Evolutionary conservation across 2,113 vertebrate genomes (phyloP).

Genomic region (Siphamia tubifer): DNA sequence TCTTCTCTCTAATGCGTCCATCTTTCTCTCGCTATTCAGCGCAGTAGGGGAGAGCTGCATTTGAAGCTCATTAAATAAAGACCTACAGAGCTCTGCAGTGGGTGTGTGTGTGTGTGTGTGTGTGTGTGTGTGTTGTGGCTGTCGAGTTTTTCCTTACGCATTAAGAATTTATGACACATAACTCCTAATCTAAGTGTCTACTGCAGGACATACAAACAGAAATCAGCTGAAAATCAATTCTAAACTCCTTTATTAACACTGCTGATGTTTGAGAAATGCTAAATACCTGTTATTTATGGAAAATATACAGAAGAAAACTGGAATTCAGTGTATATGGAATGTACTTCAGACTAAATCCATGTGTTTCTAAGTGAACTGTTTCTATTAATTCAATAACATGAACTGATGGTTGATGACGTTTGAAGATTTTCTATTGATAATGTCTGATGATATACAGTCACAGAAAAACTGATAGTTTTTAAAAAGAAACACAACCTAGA

Average conservation of each 20-base stretch:
- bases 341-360: background rate
- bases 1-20: slow-evolving; percentile 43
- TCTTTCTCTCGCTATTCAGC: slow-evolving; percentile 50
- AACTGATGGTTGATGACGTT: no score
- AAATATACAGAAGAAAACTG: background rate
- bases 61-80: slow-evolving; percentile 87
- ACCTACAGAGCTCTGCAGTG: slow-evolving; percentile 74
- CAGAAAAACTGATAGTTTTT: no score
- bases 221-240: background rate
- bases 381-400: no score
- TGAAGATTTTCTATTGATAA: no score
- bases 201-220: slow-evolving; percentile 60
- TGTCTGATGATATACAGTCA: no score
- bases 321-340: background rate
- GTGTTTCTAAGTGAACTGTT: no score
- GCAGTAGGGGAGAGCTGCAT: slow-evolving; percentile 68
- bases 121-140: slow-evolving; percentile 27
- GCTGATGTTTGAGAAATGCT: slow-evolving; percentile 10
- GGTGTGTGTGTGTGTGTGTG: slow-evolving; percentile 1
- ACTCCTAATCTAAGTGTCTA: slow-evolving; percentile 55
- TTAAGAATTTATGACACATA: slow-evolving; percentile 84
- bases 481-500: no score
- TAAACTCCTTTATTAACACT: background rate
- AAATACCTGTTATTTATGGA: background rate
- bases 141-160: slow-evolving; percentile 84